Conservation (phyloP, 2,888 invertebrate species). For the Leucophora obtusa region DNA sequence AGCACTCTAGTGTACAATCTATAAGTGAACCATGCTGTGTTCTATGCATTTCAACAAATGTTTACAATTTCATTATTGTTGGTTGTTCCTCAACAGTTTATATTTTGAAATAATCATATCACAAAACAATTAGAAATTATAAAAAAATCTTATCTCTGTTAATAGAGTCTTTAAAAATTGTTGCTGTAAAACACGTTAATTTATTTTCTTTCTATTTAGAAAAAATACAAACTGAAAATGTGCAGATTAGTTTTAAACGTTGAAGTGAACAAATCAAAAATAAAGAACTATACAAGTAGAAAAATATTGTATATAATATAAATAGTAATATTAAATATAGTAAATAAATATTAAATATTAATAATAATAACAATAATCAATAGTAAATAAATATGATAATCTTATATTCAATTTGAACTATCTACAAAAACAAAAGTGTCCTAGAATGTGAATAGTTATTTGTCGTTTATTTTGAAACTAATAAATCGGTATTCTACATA, state of each 20-base stretch:
- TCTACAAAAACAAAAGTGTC: too few species aligned
- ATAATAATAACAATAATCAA: too few species aligned
- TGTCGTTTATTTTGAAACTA: too few species aligned
- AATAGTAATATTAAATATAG: too few species aligned
- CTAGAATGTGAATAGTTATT: too few species aligned
- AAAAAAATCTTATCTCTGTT: slow-evolving; percentile 45
- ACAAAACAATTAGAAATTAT: slow-evolving; percentile 51
- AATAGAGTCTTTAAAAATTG: slow-evolving; percentile 8
- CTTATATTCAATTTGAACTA: too few species aligned
- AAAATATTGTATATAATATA: not conserved
- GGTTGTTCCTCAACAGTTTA: slow-evolving; percentile 1
- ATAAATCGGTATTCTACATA: too few species aligned
- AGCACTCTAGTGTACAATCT: too few species aligned
- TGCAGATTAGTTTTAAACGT: slow-evolving; percentile 35
- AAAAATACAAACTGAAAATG: not conserved
- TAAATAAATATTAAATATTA: too few species aligned
- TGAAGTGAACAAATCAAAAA: slow-evolving; percentile 22
- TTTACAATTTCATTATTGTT: slow-evolving; percentile 10
- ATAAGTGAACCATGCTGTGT: too few species aligned
- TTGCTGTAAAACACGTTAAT: slow-evolving; percentile 23
- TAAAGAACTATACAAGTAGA: not conserved
- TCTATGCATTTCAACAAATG: slow-evolving; percentile 6
- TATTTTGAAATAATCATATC: slow-evolving; percentile 33
- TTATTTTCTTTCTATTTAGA: slow-evolving; percentile 10
- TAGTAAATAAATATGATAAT: too few species aligned